Conservation (phyloP, 2,888 invertebrate species). For the Frankliniella fusca region DNA sequence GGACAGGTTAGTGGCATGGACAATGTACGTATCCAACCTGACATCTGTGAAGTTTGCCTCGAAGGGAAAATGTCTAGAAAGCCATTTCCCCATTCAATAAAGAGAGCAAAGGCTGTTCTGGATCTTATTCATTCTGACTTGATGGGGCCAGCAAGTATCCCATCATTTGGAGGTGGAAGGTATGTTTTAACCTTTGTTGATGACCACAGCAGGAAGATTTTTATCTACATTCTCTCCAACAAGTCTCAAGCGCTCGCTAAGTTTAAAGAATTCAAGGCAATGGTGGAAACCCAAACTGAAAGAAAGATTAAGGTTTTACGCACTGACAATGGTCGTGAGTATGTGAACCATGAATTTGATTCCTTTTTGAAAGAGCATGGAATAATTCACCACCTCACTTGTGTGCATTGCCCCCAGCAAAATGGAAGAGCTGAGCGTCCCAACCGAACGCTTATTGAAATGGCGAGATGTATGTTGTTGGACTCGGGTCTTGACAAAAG, state of each 20-base stretch:
- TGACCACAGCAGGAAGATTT: constrained; percentile 41
- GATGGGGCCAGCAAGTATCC: constrained; percentile 40
- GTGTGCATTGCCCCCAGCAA: constrained; percentile 42
- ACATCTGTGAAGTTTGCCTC: constrained; percentile 38
- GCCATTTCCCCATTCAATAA: constrained; percentile 38
- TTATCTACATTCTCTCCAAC: constrained; percentile 41
- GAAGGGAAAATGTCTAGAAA: constrained; percentile 42
- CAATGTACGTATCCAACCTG: constrained; percentile 8
- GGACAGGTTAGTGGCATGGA: not conserved
- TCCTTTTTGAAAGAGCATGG: constrained; percentile 39
- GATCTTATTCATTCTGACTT: constrained; percentile 41
- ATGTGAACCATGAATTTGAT: constrained; percentile 37
- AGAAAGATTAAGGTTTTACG: constrained; percentile 41
- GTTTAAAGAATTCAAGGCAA: constrained; percentile 41
- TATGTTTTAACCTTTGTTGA: constrained; percentile 44
- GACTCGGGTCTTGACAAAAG: constrained; percentile 37
- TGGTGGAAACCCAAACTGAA: constrained; percentile 42
- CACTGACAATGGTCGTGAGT: constrained; percentile 41
- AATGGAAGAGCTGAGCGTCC: constrained; percentile 41
- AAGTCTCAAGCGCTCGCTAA: constrained; percentile 41
- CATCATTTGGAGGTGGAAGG: constrained; percentile 39
- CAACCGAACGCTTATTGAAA: constrained; percentile 42
- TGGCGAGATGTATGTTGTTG: constrained; percentile 41
- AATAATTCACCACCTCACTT: constrained; percentile 42
- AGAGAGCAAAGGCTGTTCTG: constrained; percentile 38